phyloP scores from a whole-genome alignment of 30 jellyfish, hydroid and myxozoan species.

The Morbakka virulenta region DNA sequence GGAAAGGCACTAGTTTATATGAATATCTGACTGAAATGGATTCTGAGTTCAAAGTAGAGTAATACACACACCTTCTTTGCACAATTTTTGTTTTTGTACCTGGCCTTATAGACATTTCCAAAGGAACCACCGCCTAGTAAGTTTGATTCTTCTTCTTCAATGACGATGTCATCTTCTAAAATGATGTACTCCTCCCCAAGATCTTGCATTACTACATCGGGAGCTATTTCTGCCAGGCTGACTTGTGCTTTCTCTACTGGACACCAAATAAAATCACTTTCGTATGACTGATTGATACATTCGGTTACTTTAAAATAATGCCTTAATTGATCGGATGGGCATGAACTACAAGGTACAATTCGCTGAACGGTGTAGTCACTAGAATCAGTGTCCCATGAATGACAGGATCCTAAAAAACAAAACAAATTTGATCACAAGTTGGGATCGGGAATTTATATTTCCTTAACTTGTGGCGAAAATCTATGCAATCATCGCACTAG shows the following conservation, averaged over 20 bases:
- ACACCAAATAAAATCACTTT: conserved; percentile 74
- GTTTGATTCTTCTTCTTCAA: conserved; percentile 11
- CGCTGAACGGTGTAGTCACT: conserved; percentile 33
- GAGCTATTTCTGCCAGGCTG: conserved; percentile 58
- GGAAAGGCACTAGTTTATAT: not conserved
- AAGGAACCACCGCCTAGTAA: conserved; percentile 84
- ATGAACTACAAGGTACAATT: conserved; percentile 58
- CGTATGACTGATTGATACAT: conserved; percentile 70
- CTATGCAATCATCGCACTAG: too few relatives aligned
- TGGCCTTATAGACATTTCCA: conserved; percentile 74
- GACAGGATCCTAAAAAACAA: not conserved
- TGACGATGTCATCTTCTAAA: conserved; percentile 37
- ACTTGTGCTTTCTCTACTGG: conserved; percentile 56
- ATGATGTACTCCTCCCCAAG: conserved; percentile 60
- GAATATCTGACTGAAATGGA: not conserved
- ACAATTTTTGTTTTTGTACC: conserved; percentile 19
- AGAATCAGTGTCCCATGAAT: conserved; percentile 22
- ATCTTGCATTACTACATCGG: conserved; percentile 85
- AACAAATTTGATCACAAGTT: too few relatives aligned
- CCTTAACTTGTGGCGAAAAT: too few relatives aligned
- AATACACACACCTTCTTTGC: conserved; percentile 69
- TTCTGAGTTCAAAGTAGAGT: not conserved
- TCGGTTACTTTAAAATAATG: conserved; percentile 47
- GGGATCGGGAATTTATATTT: too few relatives aligned
- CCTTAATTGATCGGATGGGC: conserved; percentile 17